Percentiles rank a stretch among this genome's conserved stretches.
Evolutionary conservation across 2,113 vertebrate species (phyloP).

Genomic region (Halcyon senegalensis): DNA sequence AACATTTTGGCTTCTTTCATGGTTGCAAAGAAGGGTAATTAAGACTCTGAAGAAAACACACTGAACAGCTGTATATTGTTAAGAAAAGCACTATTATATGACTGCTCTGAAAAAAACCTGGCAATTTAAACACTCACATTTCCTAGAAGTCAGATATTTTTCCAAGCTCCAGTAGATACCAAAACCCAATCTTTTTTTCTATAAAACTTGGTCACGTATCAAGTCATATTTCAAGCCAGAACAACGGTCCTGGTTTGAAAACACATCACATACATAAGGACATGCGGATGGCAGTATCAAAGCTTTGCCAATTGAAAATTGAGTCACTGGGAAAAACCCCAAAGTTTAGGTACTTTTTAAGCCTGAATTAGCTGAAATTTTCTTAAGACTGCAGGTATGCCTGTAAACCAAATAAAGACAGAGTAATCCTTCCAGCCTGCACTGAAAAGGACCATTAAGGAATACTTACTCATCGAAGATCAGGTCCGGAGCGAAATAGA

Average conservation of each 20-base stretch:
- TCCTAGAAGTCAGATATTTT: slow-evolving; percentile 70
- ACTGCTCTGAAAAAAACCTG: slow-evolving; percentile 24
- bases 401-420: slow-evolving; percentile 42
- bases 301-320: background rate
- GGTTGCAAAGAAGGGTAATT: slow-evolving; percentile 72
- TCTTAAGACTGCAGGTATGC: background rate
- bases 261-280: slow-evolving; percentile 18
- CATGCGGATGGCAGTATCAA: background rate
- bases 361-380: background rate
- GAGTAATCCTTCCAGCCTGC: slow-evolving; percentile 32
- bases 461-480: slow-evolving; percentile 97
- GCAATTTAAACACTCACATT: slow-evolving; percentile 46
- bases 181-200: background rate
- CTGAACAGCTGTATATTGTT: slow-evolving; percentile 66
- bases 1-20: slow-evolving; percentile 70
- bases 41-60: slow-evolving; percentile 73
- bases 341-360: background rate
- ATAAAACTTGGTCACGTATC: slow-evolving; percentile 42
- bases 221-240: slow-evolving; percentile 32
- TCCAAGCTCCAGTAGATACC: slow-evolving; percentile 49
- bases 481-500: slow-evolving; percentile 98
- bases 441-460: slow-evolving; percentile 47
- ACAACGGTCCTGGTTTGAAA: slow-evolving; percentile 50
- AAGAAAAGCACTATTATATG: slow-evolving; percentile 71
- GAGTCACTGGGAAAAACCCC: background rate